These are phyloP conservation scores for Chalcosyrphus nemorum DNA, from an alignment of 2,888 invertebrate species.

Conservation along the genomic window DNA sequence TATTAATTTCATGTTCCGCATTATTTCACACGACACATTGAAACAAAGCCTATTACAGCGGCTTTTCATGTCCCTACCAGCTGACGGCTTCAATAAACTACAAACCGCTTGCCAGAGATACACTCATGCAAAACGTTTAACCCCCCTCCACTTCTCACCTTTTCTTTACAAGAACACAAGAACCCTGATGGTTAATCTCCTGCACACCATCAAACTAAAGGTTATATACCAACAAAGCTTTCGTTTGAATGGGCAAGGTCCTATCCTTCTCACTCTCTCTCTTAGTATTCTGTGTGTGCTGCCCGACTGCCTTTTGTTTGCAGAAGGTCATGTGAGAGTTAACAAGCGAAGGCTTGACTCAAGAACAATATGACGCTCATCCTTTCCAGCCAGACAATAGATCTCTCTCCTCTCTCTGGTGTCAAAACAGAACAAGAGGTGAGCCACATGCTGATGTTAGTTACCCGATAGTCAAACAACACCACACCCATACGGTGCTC, in stretches of 20 bases:
- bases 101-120: not conserved
- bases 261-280: not conserved
- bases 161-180: not conserved
- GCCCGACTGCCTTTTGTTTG: constrained; percentile 36
- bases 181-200: constrained; percentile 5
- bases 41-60: not conserved
- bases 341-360: constrained; percentile 64
- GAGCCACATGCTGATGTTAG: constrained; percentile 33
- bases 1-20: not conserved
- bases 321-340: constrained; percentile 56
- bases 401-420: constrained; percentile 53
- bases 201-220: not conserved
- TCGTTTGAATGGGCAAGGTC: constrained; percentile 52
- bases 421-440: constrained; percentile 43
- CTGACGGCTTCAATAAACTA: not conserved
- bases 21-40: not conserved
- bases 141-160: not conserved
- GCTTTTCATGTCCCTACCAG: not conserved
- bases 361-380: constrained; percentile 56
- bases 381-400: constrained; percentile 48
- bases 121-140: not conserved
- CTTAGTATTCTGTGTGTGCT: not conserved
- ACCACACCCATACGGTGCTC: constrained; percentile 13
- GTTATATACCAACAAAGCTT: constrained; percentile 23
- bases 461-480: constrained; percentile 27